Evolutionary conservation across 2,888 invertebrate species (phyloP).

Genomic region (Eilema caniola): DNA sequence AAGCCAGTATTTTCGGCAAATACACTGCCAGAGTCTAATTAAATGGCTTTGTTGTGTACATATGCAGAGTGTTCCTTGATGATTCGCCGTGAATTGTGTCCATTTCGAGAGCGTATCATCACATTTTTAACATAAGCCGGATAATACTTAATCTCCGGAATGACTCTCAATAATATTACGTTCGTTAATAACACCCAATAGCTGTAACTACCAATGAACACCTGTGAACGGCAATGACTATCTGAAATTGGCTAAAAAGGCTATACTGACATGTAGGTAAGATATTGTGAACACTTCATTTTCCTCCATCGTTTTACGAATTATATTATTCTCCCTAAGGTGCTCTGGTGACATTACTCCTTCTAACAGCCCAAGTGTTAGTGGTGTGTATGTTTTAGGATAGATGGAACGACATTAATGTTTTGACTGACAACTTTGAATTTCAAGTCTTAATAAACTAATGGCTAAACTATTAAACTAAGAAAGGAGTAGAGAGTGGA

Average conservation of each 20-base stretch:
- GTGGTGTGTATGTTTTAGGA: not conserved
- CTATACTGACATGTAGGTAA: not conserved
- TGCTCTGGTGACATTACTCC: too few relatives aligned
- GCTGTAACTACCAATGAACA: not conserved
- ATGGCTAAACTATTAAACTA: too few relatives aligned
- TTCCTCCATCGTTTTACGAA: too few relatives aligned
- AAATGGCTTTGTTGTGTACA: conserved; percentile 2
- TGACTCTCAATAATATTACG: not conserved
- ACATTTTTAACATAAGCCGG: not conserved
- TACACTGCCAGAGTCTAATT: conserved; percentile 4
- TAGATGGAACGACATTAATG: not conserved
- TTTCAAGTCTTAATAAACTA: too few relatives aligned
- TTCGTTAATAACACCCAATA: not conserved
- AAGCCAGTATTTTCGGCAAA: not conserved
- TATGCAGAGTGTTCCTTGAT: not conserved
- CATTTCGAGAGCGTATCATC: not conserved
- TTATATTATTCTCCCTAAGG: too few relatives aligned
- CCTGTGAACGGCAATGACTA: not conserved
- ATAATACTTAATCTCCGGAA: not conserved
- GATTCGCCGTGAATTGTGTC: not conserved
- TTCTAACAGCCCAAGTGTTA: too few relatives aligned
- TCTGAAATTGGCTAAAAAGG: not conserved
- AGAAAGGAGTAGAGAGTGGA: too few relatives aligned
- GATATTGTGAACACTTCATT: too few relatives aligned
- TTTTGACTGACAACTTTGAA: too few relatives aligned